phyloP scores from a whole-genome alignment of 2,113 vertebrate genomes.

The Meles meles region DNA sequence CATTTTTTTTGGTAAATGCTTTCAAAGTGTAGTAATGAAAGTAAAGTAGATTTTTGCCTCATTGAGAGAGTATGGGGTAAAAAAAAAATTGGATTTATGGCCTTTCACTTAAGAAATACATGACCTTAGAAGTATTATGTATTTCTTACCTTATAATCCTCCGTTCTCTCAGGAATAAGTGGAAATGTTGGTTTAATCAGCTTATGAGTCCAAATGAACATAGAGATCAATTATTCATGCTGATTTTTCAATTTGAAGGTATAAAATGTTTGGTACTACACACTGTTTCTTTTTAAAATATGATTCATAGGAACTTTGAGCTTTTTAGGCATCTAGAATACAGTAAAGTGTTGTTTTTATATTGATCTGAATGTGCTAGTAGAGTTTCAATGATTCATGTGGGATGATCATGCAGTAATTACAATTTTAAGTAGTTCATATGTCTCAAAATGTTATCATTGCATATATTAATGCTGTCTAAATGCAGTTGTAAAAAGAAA shows the following conservation, averaged over 20 bases:
- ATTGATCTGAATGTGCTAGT: slow-evolving; percentile 26
- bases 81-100: neutral
- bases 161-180: neutral
- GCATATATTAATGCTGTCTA: slow-evolving; percentile 80
- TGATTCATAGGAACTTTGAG: neutral
- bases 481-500: slow-evolving; percentile 74
- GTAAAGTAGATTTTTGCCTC: neutral
- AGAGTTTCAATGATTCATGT: slow-evolving; percentile 21
- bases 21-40: neutral
- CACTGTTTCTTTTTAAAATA: slow-evolving; percentile 37
- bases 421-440: slow-evolving; percentile 69
- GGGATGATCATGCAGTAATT: slow-evolving; percentile 58
- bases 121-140: neutral
- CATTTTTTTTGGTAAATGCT: neutral
- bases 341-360: slow-evolving; percentile 42
- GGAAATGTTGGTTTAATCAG: slow-evolving; percentile 32
- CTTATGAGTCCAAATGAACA: slow-evolving; percentile 1
- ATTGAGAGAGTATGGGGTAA: neutral
- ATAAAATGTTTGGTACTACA: neutral
- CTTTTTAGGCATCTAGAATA: neutral
- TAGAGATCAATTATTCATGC: slow-evolving; percentile 30
- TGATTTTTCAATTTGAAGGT: slow-evolving; percentile 28
- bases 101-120: neutral
- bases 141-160: neutral
- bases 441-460: slow-evolving; percentile 79